Evolutionary conservation across 2,888 invertebrate species (phyloP), one percentile per base, ranked within the genome.

Genomic region (Melinaea menophilus): DNA sequence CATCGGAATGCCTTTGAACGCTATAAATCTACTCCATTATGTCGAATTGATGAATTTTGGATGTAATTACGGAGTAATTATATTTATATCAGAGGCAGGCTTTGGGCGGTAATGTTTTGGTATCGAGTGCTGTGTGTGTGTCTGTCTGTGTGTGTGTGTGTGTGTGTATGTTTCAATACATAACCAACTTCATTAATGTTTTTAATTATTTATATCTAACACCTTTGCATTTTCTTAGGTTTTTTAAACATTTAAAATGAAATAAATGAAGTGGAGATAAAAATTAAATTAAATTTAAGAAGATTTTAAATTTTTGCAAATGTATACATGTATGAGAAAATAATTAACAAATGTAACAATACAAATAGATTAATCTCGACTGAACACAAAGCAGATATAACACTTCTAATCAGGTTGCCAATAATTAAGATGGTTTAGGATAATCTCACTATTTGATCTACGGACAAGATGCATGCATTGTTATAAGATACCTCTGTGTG

Each of bases 1-100:
- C 80, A 82, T 77, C 77, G 82, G 82, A 77, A 82, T 81, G 79
- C 85, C 81, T 86, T 84, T 84, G 80, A 81, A 71, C 76, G 71
- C 72, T 67, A 82, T 76, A 78, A 76, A 77, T 71, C 71, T 75
- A 81, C 79, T 84, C 79, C 75, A 84, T 84, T 83, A 86, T 76
- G 76, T 71, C 68, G 71, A 70, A 73, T 78, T 71, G 73, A 61
- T 68, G 73, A 72, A 75, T 75, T 41, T 76, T 73, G 72, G 68
- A 71, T 69, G 70, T 73, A 70, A 76, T 76, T 73, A 74, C 71
- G 59, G 61, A 65, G 70, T 73, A 70, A 75, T 75, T 73, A 71
- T 71, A 70, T 73, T 69, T 68, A 67, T 67, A 59, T 62, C 58
- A 55, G 62, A 62, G 58, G 62, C 41, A 58, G 57, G 59, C 65